Conservation (phyloP, 2,797 vertebrate species). For the Scolopax rusticola region DNA sequence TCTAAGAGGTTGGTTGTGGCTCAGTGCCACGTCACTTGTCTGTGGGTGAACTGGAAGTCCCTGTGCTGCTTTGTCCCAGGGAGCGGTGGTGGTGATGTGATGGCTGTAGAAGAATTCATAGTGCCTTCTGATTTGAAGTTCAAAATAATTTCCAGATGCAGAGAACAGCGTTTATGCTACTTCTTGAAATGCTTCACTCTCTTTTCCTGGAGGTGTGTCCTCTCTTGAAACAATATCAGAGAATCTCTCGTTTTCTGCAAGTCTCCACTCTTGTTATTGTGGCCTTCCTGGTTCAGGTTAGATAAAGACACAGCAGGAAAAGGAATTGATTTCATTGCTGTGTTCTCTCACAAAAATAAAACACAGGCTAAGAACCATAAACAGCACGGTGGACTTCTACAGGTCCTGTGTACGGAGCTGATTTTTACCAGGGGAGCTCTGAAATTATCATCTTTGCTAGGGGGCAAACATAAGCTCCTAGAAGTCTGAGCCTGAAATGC, state of each 20-base stretch:
- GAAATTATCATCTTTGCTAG: not conserved
- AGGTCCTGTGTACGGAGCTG: not conserved
- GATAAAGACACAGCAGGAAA: not conserved
- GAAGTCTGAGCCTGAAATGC: not conserved
- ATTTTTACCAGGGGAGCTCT: not conserved
- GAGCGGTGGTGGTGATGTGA: not conserved
- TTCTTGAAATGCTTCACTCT: not conserved
- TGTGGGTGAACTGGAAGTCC: not conserved
- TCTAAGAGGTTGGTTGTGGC: not conserved
- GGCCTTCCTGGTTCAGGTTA: not conserved
- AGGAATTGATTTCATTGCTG: not conserved
- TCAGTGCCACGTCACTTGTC: accelerated
- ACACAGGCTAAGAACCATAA: not conserved
- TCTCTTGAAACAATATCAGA: not conserved
- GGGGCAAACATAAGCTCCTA: not conserved
- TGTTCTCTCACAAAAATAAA: not conserved
- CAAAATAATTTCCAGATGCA: not conserved
- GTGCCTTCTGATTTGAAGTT: not conserved
- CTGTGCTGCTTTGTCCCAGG: not conserved
- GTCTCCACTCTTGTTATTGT: not conserved
- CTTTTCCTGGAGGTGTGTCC: not conserved
- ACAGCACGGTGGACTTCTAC: not conserved
- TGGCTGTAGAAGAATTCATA: not conserved
- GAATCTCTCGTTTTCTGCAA: not conserved
- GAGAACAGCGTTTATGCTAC: accelerated